A percentile compares a stretch with the other conserved stretches of the same genome.
Evolutionary conservation across 2,113 vertebrate species (phyloP).

Genomic region (Cygnus atratus): DNA sequence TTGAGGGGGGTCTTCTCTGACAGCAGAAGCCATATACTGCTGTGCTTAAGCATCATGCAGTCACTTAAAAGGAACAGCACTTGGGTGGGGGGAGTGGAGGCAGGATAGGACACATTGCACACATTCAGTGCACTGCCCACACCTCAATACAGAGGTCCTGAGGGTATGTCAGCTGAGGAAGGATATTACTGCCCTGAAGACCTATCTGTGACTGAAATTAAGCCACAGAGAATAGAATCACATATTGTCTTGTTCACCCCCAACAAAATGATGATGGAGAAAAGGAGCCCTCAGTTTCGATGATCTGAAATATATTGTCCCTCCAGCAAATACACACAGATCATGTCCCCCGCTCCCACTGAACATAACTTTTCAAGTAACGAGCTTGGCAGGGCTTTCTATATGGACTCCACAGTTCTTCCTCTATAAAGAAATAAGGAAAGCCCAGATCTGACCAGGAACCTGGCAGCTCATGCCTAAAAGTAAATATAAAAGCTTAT

Average conservation of each 20-base stretch:
- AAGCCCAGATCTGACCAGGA: neutral
- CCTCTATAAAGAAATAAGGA: neutral
- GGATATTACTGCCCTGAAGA: neutral
- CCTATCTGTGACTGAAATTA: neutral
- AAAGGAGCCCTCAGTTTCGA: neutral
- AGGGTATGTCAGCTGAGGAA: neutral
- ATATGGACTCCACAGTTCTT: neutral
- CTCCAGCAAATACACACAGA: neutral
- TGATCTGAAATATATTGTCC: neutral
- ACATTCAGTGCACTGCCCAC: neutral
- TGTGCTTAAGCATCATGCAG: neutral
- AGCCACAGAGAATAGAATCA: neutral
- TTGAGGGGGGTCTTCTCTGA: neutral
- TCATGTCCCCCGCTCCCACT: rapidly evolving
- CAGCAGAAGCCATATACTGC: neutral
- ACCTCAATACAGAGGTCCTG: neutral
- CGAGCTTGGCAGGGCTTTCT: neutral
- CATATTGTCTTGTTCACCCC: neutral
- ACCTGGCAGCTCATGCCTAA: neutral
- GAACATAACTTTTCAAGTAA: neutral
- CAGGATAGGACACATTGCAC: neutral
- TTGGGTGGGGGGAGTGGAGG: neutral
- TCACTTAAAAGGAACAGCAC: neutral
- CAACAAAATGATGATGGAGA: neutral
- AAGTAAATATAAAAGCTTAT: neutral